phyloP scores from a whole-genome alignment of 2,797 vertebrate genomes.

The Spinus olivaceus region DNA sequence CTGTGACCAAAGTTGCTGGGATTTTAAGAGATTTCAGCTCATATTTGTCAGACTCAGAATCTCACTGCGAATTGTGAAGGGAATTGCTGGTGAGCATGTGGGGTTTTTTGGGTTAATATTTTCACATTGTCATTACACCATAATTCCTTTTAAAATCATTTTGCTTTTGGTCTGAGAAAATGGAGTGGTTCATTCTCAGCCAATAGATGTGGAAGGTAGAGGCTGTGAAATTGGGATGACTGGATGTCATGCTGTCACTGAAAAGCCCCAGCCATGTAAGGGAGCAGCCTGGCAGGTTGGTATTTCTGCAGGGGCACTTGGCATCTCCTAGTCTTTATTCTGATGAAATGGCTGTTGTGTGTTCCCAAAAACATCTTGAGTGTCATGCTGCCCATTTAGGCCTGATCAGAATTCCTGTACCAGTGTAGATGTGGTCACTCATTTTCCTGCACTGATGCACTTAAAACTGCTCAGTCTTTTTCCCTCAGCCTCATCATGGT shows the following conservation, averaged over 20 bases:
- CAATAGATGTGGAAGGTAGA: neutral
- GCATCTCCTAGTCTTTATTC: neutral
- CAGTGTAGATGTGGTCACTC: neutral
- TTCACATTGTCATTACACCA: neutral
- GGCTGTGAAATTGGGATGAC: neutral
- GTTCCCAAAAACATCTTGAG: neutral
- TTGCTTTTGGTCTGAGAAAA: neutral
- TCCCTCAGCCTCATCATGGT: neutral
- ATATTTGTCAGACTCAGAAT: neutral
- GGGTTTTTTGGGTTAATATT: neutral
- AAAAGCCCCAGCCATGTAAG: neutral
- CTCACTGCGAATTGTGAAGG: neutral
- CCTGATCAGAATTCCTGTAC: neutral
- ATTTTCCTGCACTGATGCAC: neutral
- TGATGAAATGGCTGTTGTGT: neutral
- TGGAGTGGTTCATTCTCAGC: neutral
- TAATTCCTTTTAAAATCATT: neutral
- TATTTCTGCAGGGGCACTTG: neutral
- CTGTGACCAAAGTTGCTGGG: neutral
- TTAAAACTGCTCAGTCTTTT: neutral
- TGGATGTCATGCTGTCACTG: neutral
- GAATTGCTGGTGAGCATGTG: neutral
- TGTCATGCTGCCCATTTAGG: neutral
- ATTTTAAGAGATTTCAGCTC: neutral
- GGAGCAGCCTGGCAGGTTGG: rapidly evolving